A percentile compares a stretch with the other conserved stretches of the same genome.
Evolutionary conservation across 2,888 invertebrate species (phyloP).

Genomic region (Deroplatys truncata): DNA sequence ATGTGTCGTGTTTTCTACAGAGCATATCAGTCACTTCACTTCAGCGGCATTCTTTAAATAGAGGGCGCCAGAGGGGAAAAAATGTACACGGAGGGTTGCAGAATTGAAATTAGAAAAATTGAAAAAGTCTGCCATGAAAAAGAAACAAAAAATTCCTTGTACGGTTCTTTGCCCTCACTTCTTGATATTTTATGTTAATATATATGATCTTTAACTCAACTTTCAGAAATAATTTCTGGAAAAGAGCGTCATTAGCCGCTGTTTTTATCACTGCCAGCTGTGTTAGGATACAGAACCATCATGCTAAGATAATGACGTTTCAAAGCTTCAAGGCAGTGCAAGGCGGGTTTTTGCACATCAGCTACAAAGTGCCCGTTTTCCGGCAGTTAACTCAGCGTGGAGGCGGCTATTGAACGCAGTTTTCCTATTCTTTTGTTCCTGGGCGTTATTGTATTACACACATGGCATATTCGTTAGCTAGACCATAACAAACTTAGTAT

Average conservation of each 20-base stretch:
- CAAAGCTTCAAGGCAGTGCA: not conserved
- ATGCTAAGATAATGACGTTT: not conserved
- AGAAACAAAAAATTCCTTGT: not conserved
- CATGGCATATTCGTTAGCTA: too few species aligned
- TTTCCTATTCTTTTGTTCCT: not conserved
- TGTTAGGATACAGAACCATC: not conserved
- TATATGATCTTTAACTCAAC: not conserved
- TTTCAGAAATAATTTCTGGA: not conserved
- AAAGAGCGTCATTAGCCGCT: too few species aligned
- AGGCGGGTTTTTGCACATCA: not conserved
- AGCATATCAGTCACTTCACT: slow-evolving; percentile 25
- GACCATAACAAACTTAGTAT: too few species aligned
- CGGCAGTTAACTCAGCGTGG: not conserved
- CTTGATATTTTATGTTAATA: not conserved
- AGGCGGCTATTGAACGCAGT: not conserved
- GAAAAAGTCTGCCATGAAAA: not conserved
- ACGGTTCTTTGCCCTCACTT: not conserved
- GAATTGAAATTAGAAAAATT: not conserved
- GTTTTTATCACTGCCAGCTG: too few species aligned
- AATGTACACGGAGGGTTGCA: not conserved
- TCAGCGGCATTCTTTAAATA: slow-evolving; percentile 23
- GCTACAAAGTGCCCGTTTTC: not conserved
- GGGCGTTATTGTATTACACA: too few species aligned
- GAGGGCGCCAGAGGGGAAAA: not conserved
- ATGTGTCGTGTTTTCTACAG: slow-evolving; percentile 27